Percentiles rank a stretch among this genome's conserved stretches.
Evolutionary conservation across 2,113 vertebrate genomes (phyloP).

Genomic region (Athene noctua): DNA sequence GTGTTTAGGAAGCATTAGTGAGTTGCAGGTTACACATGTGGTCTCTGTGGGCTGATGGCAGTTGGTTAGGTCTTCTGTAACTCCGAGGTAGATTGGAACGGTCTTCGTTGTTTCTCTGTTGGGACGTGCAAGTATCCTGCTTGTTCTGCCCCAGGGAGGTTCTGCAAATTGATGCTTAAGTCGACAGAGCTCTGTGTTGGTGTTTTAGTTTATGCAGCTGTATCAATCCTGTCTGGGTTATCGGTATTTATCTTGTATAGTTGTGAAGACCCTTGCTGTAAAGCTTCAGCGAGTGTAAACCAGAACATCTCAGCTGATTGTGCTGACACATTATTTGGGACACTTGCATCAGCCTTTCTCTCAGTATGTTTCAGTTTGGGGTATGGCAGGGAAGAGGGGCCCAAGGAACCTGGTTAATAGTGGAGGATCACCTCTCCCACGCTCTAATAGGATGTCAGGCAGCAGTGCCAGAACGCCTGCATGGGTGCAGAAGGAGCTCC

Average conservation of each 20-base stretch:
- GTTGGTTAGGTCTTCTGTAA: background rate
- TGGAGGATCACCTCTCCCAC: background rate
- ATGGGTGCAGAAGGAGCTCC: background rate
- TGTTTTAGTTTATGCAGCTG: background rate
- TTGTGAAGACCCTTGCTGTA: background rate
- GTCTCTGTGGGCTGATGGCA: background rate
- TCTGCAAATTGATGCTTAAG: background rate
- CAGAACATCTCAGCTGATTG: background rate
- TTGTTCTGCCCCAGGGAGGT: background rate
- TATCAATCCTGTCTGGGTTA: background rate
- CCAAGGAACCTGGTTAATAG: background rate
- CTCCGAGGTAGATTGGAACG: background rate
- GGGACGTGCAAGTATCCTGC: background rate
- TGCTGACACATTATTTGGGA: background rate
- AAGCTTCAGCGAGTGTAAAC: background rate
- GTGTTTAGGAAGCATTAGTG: background rate
- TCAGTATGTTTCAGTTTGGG: background rate
- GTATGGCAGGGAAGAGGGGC: background rate
- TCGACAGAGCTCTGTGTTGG: background rate
- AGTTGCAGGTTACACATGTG: accelerated
- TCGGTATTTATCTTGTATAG: background rate
- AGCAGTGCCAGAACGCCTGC: background rate
- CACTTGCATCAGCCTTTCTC: background rate
- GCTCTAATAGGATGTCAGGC: background rate
- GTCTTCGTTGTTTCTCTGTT: background rate